These are phyloP conservation scores for Percopsis transmontana DNA, from an alignment of 2,113 vertebrate species.

Conservation along the genomic window DNA sequence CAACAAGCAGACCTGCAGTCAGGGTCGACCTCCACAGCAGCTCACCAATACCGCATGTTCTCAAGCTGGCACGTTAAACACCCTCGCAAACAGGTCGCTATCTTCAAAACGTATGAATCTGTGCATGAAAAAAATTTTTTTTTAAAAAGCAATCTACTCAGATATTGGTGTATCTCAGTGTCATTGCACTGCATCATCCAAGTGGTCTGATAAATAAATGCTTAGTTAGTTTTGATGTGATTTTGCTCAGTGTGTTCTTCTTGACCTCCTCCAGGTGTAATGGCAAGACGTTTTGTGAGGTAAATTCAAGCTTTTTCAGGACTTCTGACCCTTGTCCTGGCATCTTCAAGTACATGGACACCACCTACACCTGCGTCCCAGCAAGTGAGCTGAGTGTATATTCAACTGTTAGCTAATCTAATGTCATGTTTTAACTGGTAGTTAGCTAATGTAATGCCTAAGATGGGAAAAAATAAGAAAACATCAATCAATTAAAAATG, in stretches of 20 bases:
- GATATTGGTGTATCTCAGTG: no score
- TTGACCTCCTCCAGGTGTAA: conserved; percentile 42
- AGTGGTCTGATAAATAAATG: background rate
- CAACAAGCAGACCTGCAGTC: conserved; percentile 34
- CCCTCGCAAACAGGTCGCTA: conserved; percentile 28
- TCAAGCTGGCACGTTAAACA: fast-evolving
- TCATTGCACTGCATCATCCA: no score
- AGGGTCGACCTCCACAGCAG: background rate
- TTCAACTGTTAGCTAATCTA: background rate
- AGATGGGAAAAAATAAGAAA: no score
- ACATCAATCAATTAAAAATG: no score
- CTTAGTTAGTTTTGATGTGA: background rate
- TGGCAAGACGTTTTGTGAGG: conserved; percentile 46
- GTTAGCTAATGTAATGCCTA: no score
- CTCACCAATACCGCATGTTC: conserved; percentile 18
- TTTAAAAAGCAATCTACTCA: no score
- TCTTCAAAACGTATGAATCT: background rate
- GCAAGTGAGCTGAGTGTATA: conserved; percentile 41
- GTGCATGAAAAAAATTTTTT: no score
- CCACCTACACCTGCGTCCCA: conserved; percentile 42
- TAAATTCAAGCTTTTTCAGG: background rate
- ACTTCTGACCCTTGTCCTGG: conserved; percentile 10
- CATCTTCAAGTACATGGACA: conserved; percentile 50
- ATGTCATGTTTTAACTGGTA: no score
- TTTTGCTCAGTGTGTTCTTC: background rate